Base-by-base conservation (phyloP, 2,797 vertebrate genomes). In the Lophius americanus region DNA sequence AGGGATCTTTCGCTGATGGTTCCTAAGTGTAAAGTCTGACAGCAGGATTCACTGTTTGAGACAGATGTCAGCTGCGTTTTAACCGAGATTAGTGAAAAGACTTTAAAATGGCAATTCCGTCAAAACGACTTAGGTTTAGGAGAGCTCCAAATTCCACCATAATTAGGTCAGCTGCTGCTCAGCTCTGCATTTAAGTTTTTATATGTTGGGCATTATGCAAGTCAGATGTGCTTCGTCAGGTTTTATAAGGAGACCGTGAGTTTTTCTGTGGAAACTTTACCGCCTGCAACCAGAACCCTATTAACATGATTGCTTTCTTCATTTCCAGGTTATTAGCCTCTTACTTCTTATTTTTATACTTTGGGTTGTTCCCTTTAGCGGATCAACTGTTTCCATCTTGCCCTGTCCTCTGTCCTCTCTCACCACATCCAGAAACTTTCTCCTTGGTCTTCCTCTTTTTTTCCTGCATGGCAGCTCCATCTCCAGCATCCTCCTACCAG, bases 141-240 rank as follows among this genome's bases (percentile, higher is more conserved):
- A 75, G 78, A 85, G 67, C 85, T 77, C 71, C 13, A 75, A 51
- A 85, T 83, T 83, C 70, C 48, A 37, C 42, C 58, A 74, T 83
- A 90, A 88, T 85, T 88, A 82, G 84, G 83, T 88, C 85, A 85
- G 61, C 75, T 73, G 78, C 81, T 81, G 67, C 79, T 85, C 73
- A 75, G 65, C 73, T 57, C 60, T 57, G 41, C 23, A 14, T 76
- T 58, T 41, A 10, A 42, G 35, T 63, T 51, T 65, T 44, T 80
- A 46, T 76, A 68, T 76, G 64, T 71, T 57, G 52, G 64, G 62
- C 60, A 54, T 81, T 57, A 83, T 62, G 1, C 56, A 68, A 75
- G 51, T 59, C 81, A 81, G 61, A 85, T 87, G 74, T 76, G 49
- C 48, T 41, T 62, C 48, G 50, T 7, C 9, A 41, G 51, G 75